Percentiles rank a stretch among this genome's conserved stretches.
These are phyloP conservation scores for Leuctra nigra DNA, from an alignment of 2,888 invertebrate species.

Conservation along the genomic window DNA sequence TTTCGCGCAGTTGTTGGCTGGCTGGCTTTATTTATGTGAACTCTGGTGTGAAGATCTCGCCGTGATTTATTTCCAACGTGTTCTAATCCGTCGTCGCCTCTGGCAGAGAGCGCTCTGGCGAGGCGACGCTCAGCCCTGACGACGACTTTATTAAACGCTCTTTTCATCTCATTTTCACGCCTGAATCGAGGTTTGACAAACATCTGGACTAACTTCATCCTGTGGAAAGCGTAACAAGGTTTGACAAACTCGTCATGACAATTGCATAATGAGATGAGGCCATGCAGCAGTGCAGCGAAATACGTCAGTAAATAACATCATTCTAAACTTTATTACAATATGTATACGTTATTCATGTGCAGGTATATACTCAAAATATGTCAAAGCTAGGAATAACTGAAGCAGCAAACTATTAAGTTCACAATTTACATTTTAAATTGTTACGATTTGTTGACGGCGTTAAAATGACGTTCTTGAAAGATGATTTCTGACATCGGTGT, in stretches of 20 bases:
- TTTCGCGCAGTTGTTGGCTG: conserved; percentile 18
- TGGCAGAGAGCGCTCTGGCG: conserved; percentile 1
- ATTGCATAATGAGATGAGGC: not conserved
- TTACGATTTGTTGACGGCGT: too few relatives aligned
- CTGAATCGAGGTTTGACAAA: conserved; percentile 10
- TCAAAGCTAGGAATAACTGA: too few relatives aligned
- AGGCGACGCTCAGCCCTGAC: not conserved
- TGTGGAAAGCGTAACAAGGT: conserved; percentile 10
- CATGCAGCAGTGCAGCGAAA: too few relatives aligned
- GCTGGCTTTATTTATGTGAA: conserved; percentile 18
- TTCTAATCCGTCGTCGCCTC: conserved; percentile 14
- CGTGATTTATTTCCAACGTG: conserved; percentile 11
- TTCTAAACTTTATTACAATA: too few relatives aligned
- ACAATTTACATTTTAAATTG: too few relatives aligned
- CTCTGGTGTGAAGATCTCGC: conserved; percentile 13
- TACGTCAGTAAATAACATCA: too few relatives aligned
- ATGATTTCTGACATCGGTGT: too few relatives aligned
- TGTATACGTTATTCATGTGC: too few relatives aligned
- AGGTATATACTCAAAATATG: too few relatives aligned
- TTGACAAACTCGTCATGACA: conserved; percentile 5
- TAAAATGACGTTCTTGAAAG: too few relatives aligned
- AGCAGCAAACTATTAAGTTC: too few relatives aligned
- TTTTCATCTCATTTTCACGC: conserved; percentile 16
- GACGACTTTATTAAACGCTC: conserved; percentile 17
- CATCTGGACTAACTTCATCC: conserved; percentile 1